Evolutionary conservation across 2,888 invertebrate species (phyloP).

Genomic region (Drosophila rellima): DNA sequence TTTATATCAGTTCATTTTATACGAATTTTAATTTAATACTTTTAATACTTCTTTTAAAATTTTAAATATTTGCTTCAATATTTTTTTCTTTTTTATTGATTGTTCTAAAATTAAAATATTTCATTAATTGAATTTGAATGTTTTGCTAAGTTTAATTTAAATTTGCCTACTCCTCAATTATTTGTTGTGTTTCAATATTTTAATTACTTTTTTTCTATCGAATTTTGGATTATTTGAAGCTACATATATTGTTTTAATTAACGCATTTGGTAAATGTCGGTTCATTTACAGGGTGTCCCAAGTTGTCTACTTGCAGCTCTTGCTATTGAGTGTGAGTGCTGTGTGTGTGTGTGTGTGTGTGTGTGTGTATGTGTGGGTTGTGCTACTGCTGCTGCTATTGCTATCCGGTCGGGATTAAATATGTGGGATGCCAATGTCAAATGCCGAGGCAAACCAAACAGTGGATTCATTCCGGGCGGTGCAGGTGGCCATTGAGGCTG

Average conservation of each 20-base stretch:
- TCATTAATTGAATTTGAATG: too few species aligned
- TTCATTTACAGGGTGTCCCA: neutral
- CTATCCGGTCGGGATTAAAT: conserved; percentile 35
- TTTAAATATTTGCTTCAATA: too few species aligned
- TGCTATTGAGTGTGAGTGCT: conserved; percentile 3
- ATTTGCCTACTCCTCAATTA: too few species aligned
- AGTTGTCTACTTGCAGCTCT: neutral
- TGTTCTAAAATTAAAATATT: too few species aligned
- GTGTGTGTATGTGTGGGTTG: conserved; percentile 1
- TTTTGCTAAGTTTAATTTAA: too few species aligned
- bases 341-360: neutral
- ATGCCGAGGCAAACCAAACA: conserved; percentile 22
- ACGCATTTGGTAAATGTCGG: neutral
- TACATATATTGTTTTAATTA: too few species aligned
- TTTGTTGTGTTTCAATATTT: neutral
- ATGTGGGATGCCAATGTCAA: conserved; percentile 30
- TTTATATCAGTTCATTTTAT: too few species aligned
- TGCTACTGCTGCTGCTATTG: conserved; percentile 2
- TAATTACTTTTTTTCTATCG: too few species aligned
- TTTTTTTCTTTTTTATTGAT: too few species aligned
- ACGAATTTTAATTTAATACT: too few species aligned
- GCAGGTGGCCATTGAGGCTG: neutral
- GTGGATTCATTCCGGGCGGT: neutral
- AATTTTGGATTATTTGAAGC: neutral
- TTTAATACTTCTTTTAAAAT: too few species aligned